These are phyloP conservation scores for Cephonodes hylas DNA, from an alignment of 2,888 invertebrate species.

Conservation along the genomic window DNA sequence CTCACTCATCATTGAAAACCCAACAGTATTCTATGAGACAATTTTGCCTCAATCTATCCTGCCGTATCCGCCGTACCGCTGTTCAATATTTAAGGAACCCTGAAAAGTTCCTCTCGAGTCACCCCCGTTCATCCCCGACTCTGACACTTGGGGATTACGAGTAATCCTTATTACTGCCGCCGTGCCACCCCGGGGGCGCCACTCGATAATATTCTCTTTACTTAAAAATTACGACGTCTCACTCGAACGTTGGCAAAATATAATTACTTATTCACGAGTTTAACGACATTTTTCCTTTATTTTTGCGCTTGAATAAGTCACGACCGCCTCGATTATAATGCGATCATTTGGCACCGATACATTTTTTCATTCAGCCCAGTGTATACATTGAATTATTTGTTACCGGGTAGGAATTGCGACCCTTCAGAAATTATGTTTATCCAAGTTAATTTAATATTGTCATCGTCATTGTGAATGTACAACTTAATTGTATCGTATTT, in stretches of 20 bases:
- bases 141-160: conserved; percentile 12
- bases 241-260: conserved; percentile 10
- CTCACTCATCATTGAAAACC: too few species aligned
- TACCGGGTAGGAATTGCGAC: too few species aligned
- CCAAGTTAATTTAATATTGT: too few species aligned
- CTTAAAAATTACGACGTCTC: conserved; percentile 11
- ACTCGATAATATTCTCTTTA: conserved; percentile 10
- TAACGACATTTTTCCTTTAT: background rate
- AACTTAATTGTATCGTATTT: too few species aligned
- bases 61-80: background rate
- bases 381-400: background rate
- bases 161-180: conserved; percentile 11
- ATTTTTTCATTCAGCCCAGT: background rate
- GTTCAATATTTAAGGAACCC: background rate
- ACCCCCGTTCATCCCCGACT: conserved; percentile 1
- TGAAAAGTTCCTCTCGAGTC: background rate
- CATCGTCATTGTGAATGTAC: too few species aligned
- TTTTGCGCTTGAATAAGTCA: background rate
- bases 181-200: background rate
- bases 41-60: too few species aligned
- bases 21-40: too few species aligned
- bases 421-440: too few species aligned
- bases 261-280: conserved; percentile 10
- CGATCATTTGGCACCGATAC: background rate
- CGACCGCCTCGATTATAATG: background rate